A percentile compares a stretch with the other conserved stretches of the same genome.
Conservation (phyloP, 30 jellyfish, hydroid and myxozoan species). For the Catostylus mosaicus region DNA sequence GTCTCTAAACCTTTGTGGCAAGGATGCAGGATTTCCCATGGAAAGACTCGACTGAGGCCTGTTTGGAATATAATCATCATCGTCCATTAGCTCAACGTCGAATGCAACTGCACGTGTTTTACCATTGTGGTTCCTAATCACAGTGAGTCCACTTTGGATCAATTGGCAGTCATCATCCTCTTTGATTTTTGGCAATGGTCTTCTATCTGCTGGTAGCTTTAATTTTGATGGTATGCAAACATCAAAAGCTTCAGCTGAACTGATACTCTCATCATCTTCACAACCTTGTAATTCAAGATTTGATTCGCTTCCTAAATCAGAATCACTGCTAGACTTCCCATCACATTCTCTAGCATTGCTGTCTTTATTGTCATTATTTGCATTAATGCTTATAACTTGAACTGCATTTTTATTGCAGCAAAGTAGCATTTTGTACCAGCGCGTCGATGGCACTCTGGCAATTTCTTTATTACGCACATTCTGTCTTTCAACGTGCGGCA, state of each 20-base stretch:
- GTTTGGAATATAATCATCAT: too few species aligned
- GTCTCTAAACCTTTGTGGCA: too few species aligned
- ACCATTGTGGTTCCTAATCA: too few species aligned
- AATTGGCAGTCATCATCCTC: too few species aligned
- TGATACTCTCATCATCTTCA: background rate
- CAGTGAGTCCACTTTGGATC: too few species aligned
- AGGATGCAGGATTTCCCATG: too few species aligned
- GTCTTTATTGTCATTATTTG: background rate
- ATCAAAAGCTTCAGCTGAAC: background rate
- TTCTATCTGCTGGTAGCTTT: background rate
- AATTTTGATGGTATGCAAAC: background rate
- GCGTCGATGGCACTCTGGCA: background rate
- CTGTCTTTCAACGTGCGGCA: background rate
- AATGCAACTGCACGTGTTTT: too few species aligned
- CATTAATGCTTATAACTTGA: background rate
- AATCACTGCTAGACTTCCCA: background rate
- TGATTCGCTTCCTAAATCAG: background rate
- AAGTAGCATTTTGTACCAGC: background rate
- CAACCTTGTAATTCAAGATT: background rate
- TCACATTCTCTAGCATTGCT: background rate
- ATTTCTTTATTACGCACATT: background rate
- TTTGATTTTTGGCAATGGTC: background rate
- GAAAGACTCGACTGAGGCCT: too few species aligned
- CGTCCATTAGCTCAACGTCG: slow-evolving; percentile 16
- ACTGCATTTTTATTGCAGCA: slow-evolving; percentile 1